These are phyloP conservation scores for Cydia amplana DNA, from an alignment of 1,140 invertebrate species.

Conservation along the genomic window DNA sequence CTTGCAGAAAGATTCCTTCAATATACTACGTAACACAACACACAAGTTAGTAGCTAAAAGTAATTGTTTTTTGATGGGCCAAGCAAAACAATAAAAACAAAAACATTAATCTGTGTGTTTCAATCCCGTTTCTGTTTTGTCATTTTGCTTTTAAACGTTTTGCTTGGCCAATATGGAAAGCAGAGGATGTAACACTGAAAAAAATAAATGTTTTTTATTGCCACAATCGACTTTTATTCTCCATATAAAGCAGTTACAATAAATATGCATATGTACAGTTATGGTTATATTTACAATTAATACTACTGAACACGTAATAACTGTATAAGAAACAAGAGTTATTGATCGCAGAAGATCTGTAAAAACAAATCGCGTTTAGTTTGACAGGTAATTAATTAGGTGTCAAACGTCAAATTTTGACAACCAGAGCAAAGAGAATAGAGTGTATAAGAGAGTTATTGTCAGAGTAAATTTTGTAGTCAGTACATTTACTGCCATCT, in stretches of 20 bases:
- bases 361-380: too few species aligned
- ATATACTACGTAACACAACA: not conserved
- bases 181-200: conserved; percentile 45
- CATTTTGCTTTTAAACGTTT: not conserved
- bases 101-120: too few species aligned
- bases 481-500: too few species aligned
- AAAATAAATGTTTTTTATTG: conserved; percentile 75
- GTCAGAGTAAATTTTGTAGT: too few species aligned
- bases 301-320: conserved; percentile 57
- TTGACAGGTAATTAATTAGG: too few species aligned
- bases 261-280: conserved; percentile 54
- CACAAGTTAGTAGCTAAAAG: not conserved
- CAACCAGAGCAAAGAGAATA: too few species aligned
- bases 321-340: too few species aligned
- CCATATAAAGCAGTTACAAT: conserved; percentile 57
- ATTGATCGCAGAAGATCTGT: too few species aligned
- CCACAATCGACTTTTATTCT: conserved; percentile 68
- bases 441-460: too few species aligned
- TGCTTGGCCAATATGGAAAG: not conserved
- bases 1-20: too few species aligned
- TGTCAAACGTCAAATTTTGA: too few species aligned
- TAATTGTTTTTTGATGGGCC: not conserved
- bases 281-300: conserved; percentile 39
- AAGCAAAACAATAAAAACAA: not conserved
- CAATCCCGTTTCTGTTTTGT: too few species aligned